Evolutionary conservation across 2,113 vertebrate species (phyloP).

Genomic region (Nematolebias whitei): DNA sequence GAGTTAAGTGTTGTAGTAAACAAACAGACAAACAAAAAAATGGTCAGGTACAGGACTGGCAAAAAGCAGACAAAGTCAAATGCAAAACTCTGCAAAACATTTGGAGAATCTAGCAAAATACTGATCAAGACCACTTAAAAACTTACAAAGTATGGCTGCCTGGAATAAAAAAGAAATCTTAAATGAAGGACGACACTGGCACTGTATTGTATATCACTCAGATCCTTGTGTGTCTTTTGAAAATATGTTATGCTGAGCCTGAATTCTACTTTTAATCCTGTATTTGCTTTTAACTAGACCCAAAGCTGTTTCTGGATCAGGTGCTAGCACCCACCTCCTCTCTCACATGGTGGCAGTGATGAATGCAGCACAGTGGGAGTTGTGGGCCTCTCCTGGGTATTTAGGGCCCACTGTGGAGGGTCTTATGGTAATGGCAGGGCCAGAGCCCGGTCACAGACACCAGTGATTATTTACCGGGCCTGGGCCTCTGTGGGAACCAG

Average conservation of each 20-base stretch:
- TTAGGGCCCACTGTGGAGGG: conserved; percentile 75
- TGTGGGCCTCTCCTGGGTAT: conserved; percentile 76
- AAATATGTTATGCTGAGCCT: not conserved
- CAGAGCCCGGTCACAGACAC: conserved; percentile 73
- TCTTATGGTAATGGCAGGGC: conserved; percentile 76
- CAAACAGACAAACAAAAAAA: too few species aligned
- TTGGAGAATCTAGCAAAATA: too few species aligned
- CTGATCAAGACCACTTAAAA: too few species aligned
- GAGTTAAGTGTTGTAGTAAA: too few species aligned
- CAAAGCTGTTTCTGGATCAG: conserved; percentile 32
- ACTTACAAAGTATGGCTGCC: too few species aligned
- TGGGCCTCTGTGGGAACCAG: conserved; percentile 79
- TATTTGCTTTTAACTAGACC: conserved; percentile 9
- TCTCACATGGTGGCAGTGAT: conserved; percentile 82
- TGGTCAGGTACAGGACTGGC: too few species aligned
- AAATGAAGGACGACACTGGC: too few species aligned
- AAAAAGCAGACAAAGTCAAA: too few species aligned
- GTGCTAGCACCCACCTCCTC: conserved; percentile 13
- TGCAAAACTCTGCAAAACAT: too few species aligned
- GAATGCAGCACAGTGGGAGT: conserved; percentile 79
- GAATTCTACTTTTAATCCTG: conserved; percentile 13
- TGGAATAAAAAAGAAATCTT: too few species aligned
- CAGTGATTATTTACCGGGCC: conserved; percentile 86
- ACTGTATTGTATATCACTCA: too few species aligned
- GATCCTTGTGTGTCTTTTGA: not conserved